A percentile compares a stretch with the other conserved stretches of the same genome.
phyloP scores from a whole-genome alignment of 2,113 vertebrate genomes.

The Elanus axillaris region DNA sequence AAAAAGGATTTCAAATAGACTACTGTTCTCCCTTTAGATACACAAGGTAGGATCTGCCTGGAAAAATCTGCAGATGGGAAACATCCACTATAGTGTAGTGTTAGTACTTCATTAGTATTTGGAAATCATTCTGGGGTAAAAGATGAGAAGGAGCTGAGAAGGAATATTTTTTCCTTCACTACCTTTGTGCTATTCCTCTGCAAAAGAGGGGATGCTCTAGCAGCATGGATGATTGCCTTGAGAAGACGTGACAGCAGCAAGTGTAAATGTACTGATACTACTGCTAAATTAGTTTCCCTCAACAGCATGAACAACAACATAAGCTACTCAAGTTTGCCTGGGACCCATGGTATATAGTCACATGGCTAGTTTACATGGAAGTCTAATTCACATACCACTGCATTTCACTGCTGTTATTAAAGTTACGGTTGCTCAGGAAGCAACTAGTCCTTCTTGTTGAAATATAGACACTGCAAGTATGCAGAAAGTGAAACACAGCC shows the following conservation, averaged over 20 bases:
- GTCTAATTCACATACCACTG: not conserved
- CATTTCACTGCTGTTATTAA: not conserved
- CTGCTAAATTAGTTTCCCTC: not conserved
- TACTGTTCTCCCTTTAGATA: not conserved
- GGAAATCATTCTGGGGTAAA: not conserved
- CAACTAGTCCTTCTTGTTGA: not conserved
- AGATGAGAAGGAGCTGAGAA: not conserved
- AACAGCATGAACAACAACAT: not conserved
- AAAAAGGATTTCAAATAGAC: not conserved
- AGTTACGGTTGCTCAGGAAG: not conserved
- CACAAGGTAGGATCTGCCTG: not conserved
- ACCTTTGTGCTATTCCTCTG: not conserved
- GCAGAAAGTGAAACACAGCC: not conserved
- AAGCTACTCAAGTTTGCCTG: not conserved
- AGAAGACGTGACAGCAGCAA: not conserved
- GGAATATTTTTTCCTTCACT: not conserved
- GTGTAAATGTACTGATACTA: not conserved
- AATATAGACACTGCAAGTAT: not conserved
- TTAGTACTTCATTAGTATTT: not conserved
- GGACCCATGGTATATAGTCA: not conserved
- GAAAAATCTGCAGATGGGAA: not conserved
- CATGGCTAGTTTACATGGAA: not conserved
- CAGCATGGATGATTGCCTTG: not conserved
- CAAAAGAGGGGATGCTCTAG: not conserved
- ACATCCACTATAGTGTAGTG: not conserved